Evolutionary conservation across 1,140 invertebrate genomes (phyloP).

Genomic region (Streblospio benedicti): DNA sequence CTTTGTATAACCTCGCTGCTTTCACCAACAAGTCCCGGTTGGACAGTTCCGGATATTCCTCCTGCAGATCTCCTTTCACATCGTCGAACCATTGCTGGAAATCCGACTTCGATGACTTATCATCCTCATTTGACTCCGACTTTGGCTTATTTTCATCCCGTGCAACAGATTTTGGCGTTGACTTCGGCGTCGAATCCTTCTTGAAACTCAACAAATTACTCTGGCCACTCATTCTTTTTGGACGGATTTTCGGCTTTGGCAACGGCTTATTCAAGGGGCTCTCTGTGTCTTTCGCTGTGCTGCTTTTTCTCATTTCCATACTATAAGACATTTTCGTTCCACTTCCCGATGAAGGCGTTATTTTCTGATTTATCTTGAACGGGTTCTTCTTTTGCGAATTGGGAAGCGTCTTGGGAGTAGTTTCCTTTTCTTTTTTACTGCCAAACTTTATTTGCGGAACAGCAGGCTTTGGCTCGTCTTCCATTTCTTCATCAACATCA

Average conservation of each 20-base stretch:
- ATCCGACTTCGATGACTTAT: constrained; percentile 19
- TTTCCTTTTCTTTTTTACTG: background rate
- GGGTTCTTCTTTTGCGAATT: constrained; percentile 11
- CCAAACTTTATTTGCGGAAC: background rate
- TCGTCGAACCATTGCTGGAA: constrained; percentile 39
- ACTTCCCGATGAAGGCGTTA: constrained; percentile 18
- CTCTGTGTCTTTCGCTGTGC: background rate
- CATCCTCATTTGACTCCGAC: background rate
- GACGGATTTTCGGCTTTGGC: background rate
- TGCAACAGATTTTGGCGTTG: background rate
- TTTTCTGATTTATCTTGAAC: constrained; percentile 3
- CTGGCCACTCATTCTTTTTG: background rate
- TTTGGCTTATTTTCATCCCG: constrained; percentile 6
- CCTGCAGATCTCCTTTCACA: constrained; percentile 23
- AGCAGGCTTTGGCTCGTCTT: background rate
- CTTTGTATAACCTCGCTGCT: constrained; percentile 31
- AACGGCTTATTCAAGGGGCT: background rate
- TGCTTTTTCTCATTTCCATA: constrained; percentile 30
- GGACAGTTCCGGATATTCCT: constrained; percentile 27
- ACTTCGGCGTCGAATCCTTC: background rate
- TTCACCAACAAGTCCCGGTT: constrained; percentile 28
- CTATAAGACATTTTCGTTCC: constrained; percentile 40
- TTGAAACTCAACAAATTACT: background rate
- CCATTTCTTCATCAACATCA: background rate
- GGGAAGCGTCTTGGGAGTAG: background rate